A percentile compares a stretch with the other conserved stretches of the same genome.
Conservation (phyloP, 2,888 invertebrate species). For the Apocheima hispidaria region DNA sequence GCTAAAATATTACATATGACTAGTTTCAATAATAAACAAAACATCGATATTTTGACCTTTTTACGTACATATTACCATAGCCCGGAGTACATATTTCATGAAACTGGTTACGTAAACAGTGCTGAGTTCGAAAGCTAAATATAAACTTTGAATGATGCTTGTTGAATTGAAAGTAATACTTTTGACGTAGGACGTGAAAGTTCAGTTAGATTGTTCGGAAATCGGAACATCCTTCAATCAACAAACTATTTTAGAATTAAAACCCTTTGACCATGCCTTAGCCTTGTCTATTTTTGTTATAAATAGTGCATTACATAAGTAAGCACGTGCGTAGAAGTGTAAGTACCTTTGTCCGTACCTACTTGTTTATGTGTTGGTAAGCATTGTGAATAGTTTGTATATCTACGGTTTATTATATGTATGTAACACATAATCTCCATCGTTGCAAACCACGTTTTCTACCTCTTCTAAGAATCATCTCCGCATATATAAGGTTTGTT, state of each 20-base stretch:
- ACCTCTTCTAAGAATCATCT: no score
- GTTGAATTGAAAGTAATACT: constrained; percentile 17
- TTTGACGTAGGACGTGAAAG: constrained; percentile 20
- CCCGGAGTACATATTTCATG: constrained; percentile 42
- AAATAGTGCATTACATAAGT: neutral
- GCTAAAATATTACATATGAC: neutral
- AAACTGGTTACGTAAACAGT: constrained; percentile 31
- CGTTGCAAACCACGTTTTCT: no score
- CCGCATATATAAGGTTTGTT: no score
- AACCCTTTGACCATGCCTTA: neutral
- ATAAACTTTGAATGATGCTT: constrained; percentile 26
- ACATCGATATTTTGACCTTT: neutral
- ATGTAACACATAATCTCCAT: no score
- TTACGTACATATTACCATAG: constrained; percentile 14
- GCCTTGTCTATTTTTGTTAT: neutral
- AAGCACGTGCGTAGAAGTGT: no score
- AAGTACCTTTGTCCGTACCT: no score
- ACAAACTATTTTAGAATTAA: neutral
- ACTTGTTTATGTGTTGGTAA: no score
- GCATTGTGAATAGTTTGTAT: no score
- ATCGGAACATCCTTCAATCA: constrained; percentile 15
- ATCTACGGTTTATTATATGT: no score
- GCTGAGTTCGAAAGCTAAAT: constrained; percentile 21
- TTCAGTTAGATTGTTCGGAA: constrained; percentile 22
- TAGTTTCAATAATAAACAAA: constrained; percentile 5